These are phyloP conservation scores for Drosophila subpulchrella DNA, from an alignment of 1,140 invertebrate genomes.

Conservation along the genomic window DNA sequence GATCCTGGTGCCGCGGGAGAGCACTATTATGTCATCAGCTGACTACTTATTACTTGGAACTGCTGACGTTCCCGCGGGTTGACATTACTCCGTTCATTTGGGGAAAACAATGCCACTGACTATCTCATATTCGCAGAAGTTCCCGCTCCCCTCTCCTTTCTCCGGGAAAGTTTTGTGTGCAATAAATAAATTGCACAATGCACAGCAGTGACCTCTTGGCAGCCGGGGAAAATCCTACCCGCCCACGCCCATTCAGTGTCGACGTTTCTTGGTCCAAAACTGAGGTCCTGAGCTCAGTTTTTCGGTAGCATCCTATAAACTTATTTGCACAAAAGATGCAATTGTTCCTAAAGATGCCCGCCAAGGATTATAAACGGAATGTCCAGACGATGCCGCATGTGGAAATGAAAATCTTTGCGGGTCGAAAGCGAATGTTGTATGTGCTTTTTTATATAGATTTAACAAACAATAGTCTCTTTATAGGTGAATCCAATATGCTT, in stretches of 20 bases:
- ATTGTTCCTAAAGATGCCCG: constrained; percentile 73
- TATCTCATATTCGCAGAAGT: constrained; percentile 72
- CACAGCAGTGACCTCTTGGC: constrained; percentile 56
- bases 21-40: constrained; percentile 53
- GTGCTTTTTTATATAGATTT: background rate
- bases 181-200: constrained; percentile 81
- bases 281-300: constrained; percentile 23
- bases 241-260: constrained; percentile 48
- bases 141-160: constrained; percentile 1
- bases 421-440: constrained; percentile 29
- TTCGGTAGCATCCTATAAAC: constrained; percentile 56
- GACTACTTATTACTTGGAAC: constrained; percentile 65
- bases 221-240: background rate
- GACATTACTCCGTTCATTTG: constrained; percentile 70
- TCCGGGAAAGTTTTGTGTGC: constrained; percentile 59
- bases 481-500: background rate
- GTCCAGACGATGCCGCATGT: constrained; percentile 41
- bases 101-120: constrained; percentile 70
- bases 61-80: constrained; percentile 30
- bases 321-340: constrained; percentile 79
- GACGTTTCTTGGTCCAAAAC: constrained; percentile 37
- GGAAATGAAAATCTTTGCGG: constrained; percentile 19
- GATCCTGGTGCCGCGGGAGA: constrained; percentile 13
- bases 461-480: background rate
- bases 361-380: constrained; percentile 59